A percentile compares a stretch with the other conserved stretches of the same genome.
These are phyloP conservation scores for Ceriagrion tenellum DNA, from an alignment of 2,888 invertebrate species.

Conservation along the genomic window DNA sequence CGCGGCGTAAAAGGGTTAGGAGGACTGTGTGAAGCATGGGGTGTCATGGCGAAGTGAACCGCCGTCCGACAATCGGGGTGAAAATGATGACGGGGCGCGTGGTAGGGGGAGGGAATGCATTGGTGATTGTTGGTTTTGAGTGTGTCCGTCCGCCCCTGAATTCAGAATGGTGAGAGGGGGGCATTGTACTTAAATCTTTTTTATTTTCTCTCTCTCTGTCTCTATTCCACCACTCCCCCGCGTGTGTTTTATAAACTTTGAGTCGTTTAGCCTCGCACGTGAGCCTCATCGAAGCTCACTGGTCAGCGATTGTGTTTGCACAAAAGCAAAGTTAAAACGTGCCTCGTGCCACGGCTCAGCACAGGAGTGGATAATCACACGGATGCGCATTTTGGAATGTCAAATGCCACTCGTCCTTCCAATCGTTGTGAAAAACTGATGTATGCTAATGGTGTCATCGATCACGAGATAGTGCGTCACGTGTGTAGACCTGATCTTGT, in stretches of 20 bases:
- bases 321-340: neutral
- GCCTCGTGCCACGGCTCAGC: neutral
- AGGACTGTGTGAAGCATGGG: neutral
- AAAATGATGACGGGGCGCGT: neutral
- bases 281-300: neutral
- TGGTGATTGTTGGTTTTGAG: slow-evolving; percentile 28
- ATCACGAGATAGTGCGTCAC: neutral
- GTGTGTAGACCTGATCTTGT: too few relatives aligned
- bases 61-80: neutral
- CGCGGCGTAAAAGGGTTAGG: slow-evolving; percentile 1
- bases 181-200: neutral
- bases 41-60: neutral
- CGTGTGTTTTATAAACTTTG: neutral
- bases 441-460: neutral
- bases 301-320: neutral
- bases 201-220: neutral
- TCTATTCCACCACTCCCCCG: neutral
- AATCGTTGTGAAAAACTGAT: neutral
- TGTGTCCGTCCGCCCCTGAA: neutral
- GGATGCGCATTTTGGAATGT: neutral
- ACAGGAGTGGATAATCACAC: slow-evolving; percentile 30
- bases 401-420: neutral
- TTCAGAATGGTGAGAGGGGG: neutral
- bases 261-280: neutral
- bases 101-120: neutral